These are phyloP conservation scores for Zosterops lateralis DNA, from an alignment of 2,113 vertebrate species.

Conservation along the genomic window DNA sequence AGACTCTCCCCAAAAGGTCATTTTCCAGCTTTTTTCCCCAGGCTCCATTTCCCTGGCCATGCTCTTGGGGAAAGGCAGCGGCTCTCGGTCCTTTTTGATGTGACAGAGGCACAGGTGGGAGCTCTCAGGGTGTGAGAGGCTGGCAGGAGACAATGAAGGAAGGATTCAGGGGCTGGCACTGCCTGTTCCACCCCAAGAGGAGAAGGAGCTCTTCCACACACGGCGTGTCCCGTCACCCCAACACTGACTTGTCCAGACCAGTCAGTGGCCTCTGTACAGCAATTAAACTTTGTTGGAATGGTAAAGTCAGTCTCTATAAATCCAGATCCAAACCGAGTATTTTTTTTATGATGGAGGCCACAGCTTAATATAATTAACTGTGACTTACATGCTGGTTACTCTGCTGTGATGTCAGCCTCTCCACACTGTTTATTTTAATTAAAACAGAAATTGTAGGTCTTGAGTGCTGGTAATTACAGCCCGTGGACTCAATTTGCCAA, in stretches of 20 bases:
- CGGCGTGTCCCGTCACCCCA: background rate
- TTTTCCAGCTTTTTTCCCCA: background rate
- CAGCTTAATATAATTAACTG: slow-evolving; percentile 77
- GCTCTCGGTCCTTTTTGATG: fast-evolving
- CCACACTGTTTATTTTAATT: slow-evolving; percentile 85
- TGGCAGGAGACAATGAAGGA: background rate
- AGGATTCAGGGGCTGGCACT: background rate
- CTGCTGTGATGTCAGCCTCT: slow-evolving; percentile 80
- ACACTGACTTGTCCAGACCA: slow-evolving; percentile 38
- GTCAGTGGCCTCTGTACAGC: slow-evolving; percentile 42
- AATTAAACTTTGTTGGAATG: slow-evolving; percentile 63
- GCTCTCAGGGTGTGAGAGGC: background rate
- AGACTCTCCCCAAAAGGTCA: background rate
- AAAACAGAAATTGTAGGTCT: slow-evolving; percentile 84
- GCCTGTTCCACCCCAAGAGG: background rate
- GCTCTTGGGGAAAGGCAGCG: background rate
- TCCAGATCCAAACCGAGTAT: slow-evolving; percentile 41
- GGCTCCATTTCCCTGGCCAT: background rate
- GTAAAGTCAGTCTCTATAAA: slow-evolving; percentile 46
- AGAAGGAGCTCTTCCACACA: background rate
- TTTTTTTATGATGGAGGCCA: slow-evolving; percentile 65
- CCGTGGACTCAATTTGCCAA: slow-evolving; percentile 78
- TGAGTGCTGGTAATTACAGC: slow-evolving; percentile 80
- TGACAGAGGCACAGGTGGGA: background rate
- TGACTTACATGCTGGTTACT: slow-evolving; percentile 75